A percentile compares a stretch with the other conserved stretches of the same genome.
These are phyloP conservation scores for Brachyptera putata DNA, from an alignment of 2,888 invertebrate species.

Conservation along the genomic window DNA sequence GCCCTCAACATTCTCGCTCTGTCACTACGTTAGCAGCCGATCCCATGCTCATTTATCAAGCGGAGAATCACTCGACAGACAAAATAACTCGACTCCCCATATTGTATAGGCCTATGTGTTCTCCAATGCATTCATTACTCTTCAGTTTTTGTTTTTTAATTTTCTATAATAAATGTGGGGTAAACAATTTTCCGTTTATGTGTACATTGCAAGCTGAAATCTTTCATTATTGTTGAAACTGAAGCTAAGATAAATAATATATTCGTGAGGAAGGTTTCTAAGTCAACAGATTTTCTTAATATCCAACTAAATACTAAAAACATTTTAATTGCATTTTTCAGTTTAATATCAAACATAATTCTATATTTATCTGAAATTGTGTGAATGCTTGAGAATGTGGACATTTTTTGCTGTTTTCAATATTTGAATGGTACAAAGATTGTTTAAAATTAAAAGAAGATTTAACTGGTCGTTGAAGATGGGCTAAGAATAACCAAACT, in stretches of 20 bases:
- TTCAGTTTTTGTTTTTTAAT: slow-evolving; percentile 13
- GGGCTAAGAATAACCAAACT: no score
- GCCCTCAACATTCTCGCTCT: slow-evolving; percentile 29
- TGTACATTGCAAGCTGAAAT: no score
- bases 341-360: slow-evolving; percentile 23
- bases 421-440: not conserved
- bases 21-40: slow-evolving; percentile 21
- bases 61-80: slow-evolving; percentile 10
- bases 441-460: no score
- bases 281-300: slow-evolving; percentile 24
- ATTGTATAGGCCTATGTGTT: slow-evolving; percentile 17
- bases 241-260: slow-evolving; percentile 17
- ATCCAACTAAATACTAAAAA: slow-evolving; percentile 22
- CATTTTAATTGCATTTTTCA: slow-evolving; percentile 24
- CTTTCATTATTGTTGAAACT: slow-evolving; percentile 8
- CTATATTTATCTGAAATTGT: slow-evolving; percentile 22
- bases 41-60: slow-evolving; percentile 29
- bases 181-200: slow-evolving; percentile 18
- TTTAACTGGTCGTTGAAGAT: no score
- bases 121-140: slow-evolving; percentile 10
- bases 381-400: slow-evolving; percentile 21
- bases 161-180: slow-evolving; percentile 21
- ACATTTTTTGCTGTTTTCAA: not conserved
- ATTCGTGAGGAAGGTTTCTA: slow-evolving; percentile 26
- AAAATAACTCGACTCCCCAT: slow-evolving; percentile 21